Conservation (phyloP, 2,113 vertebrate species). For the Chlorodrepanis virens region DNA sequence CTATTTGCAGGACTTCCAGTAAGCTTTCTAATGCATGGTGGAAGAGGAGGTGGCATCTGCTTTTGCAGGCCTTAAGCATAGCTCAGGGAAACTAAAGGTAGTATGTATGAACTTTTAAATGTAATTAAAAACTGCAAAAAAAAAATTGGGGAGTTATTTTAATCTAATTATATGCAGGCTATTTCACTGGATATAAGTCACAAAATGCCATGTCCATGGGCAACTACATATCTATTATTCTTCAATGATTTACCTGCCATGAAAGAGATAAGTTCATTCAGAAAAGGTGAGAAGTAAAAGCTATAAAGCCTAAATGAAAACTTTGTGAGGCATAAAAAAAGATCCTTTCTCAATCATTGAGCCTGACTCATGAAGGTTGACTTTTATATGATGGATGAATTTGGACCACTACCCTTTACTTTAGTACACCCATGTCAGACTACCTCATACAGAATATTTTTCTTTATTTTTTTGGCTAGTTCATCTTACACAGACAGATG, state of each 20-base stretch:
- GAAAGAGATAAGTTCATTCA: conserved; percentile 10
- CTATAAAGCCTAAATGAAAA: conserved; percentile 29
- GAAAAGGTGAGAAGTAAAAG: conserved; percentile 11
- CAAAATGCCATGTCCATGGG: not conserved
- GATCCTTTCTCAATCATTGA: not conserved
- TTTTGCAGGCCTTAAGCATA: not conserved
- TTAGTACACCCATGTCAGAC: conserved; percentile 1
- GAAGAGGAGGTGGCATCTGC: not conserved
- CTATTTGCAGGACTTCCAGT: not conserved
- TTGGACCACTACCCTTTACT: conserved; percentile 16
- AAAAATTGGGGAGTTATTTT: not conserved
- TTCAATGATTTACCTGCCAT: conserved; percentile 27
- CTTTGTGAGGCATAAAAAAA: conserved; percentile 4
- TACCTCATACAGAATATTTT: not conserved
- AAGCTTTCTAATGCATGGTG: not conserved
- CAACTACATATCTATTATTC: not conserved
- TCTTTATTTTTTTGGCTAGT: not conserved
- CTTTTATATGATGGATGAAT: conserved; percentile 38
- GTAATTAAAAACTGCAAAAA: not conserved
- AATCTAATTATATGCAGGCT: not conserved
- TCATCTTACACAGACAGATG: not conserved
- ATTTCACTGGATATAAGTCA: not conserved
- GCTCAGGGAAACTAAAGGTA: not conserved
- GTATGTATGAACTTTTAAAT: not conserved
- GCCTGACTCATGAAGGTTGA: not conserved